These are phyloP conservation scores for Drosophila trapezifrons DNA, from an alignment of 1,140 invertebrate genomes.

Conservation along the genomic window DNA sequence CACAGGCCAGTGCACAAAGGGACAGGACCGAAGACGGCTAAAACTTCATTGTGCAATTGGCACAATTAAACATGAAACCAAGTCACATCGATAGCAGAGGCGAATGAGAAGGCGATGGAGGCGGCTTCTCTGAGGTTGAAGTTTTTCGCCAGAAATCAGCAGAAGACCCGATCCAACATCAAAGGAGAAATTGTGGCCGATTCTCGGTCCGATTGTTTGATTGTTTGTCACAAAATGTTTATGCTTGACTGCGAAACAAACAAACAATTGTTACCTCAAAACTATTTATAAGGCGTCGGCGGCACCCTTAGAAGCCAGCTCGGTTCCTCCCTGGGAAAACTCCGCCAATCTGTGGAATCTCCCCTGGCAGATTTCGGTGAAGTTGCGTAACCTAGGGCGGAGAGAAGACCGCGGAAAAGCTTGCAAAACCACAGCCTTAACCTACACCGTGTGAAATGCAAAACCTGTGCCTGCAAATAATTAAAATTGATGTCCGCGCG, in stretches of 20 bases:
- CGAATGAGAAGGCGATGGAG: neutral
- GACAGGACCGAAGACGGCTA: slow-evolving; percentile 21
- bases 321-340: slow-evolving; percentile 26
- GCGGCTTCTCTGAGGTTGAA: slow-evolving; percentile 41
- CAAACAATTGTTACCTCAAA: slow-evolving; percentile 55
- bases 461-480: slow-evolving; percentile 72
- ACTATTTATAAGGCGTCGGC: slow-evolving; percentile 32
- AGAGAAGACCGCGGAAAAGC: slow-evolving; percentile 40
- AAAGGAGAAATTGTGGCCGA: slow-evolving; percentile 42
- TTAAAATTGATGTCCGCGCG: slow-evolving; percentile 72
- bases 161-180: slow-evolving; percentile 39
- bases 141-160: slow-evolving; percentile 51
- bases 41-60: slow-evolving; percentile 76
- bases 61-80: slow-evolving; percentile 71
- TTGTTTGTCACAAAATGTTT: slow-evolving; percentile 80
- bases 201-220: slow-evolving; percentile 66
- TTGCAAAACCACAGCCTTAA: slow-evolving; percentile 31
- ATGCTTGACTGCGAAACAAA: slow-evolving; percentile 80
- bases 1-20: slow-evolving; percentile 69
- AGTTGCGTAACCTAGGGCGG: slow-evolving; percentile 13
- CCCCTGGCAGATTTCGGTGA: slow-evolving; percentile 18
- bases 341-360: slow-evolving; percentile 15
- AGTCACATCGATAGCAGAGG: slow-evolving; percentile 31
- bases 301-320: slow-evolving; percentile 27
- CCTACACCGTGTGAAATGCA: slow-evolving; percentile 65